Evolutionary conservation across 2,113 vertebrate species (phyloP).

Genomic region (Xenopus borealis): DNA sequence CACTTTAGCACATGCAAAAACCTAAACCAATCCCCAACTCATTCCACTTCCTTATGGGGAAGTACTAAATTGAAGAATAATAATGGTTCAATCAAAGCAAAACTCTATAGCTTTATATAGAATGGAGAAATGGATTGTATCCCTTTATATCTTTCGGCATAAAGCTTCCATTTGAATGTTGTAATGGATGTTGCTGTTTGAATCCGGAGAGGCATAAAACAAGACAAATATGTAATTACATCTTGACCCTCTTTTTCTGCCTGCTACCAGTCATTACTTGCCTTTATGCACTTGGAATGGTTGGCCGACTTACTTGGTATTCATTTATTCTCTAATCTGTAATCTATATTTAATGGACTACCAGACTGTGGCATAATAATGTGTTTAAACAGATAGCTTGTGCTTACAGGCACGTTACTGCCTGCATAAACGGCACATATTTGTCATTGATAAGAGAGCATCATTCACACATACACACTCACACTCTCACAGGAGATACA

Average conservation of each 20-base stretch:
- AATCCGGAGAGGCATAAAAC: slow-evolving; percentile 63
- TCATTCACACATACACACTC: slow-evolving; percentile 51
- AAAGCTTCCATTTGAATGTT: too few species aligned
- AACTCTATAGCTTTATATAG: too few species aligned
- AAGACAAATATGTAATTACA: slow-evolving; percentile 75
- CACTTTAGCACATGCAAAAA: too few species aligned
- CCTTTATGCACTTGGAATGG: slow-evolving; percentile 68
- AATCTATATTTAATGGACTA: slow-evolving; percentile 81
- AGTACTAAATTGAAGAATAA: too few species aligned
- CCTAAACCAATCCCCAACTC: too few species aligned
- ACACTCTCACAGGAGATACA: too few species aligned
- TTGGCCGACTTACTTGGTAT: slow-evolving; percentile 68
- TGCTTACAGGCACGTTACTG: slow-evolving; percentile 71
- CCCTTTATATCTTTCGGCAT: too few species aligned
- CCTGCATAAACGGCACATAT: slow-evolving; percentile 78
- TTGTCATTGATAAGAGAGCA: slow-evolving; percentile 74
- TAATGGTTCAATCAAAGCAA: too few species aligned
- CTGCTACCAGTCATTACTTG: slow-evolving; percentile 69
- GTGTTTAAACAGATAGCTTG: slow-evolving; percentile 72
- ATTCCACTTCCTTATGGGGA: too few species aligned
- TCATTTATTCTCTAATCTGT: slow-evolving; percentile 76
- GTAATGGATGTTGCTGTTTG: slow-evolving; percentile 16
- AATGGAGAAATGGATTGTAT: too few species aligned
- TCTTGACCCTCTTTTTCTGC: slow-evolving; percentile 63
- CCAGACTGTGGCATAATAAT: slow-evolving; percentile 77